These are phyloP conservation scores for Crematogaster levior DNA, from an alignment of 2,888 invertebrate species.

Conservation along the genomic window DNA sequence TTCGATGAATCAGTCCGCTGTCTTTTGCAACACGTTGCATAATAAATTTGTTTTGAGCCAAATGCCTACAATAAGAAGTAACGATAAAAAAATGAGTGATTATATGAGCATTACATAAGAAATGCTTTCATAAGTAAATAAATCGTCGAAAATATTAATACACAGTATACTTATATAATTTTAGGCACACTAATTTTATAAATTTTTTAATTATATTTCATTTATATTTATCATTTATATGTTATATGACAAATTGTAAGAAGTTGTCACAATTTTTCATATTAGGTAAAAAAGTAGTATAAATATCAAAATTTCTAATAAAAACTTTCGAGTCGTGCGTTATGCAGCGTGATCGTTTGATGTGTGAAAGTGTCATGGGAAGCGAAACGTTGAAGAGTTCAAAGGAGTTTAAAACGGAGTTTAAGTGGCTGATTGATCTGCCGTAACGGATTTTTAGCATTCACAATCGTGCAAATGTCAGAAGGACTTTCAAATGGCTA, in stretches of 20 bases:
- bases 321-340: not conserved
- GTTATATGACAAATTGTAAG: not conserved
- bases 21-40: conserved; percentile 7
- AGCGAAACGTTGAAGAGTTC: conserved; percentile 13
- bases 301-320: conserved; percentile 6
- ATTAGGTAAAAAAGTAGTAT: not conserved
- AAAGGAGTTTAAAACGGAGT: conserved; percentile 27
- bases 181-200: not conserved
- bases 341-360: conserved; percentile 7
- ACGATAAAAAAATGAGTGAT: conserved; percentile 25
- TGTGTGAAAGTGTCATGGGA: conserved; percentile 13
- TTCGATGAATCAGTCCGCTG: conserved; percentile 59
- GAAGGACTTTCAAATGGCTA: conserved; percentile 26
- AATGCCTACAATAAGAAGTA: not conserved
- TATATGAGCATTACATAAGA: conserved; percentile 14
- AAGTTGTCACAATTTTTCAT: not conserved
- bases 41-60: conserved; percentile 2
- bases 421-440: conserved; percentile 38
- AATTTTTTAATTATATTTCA: too few relatives aligned
- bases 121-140: not conserved
- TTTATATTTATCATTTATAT: too few relatives aligned
- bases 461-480: conserved; percentile 4
- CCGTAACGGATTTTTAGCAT: conserved; percentile 25
- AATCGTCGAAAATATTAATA: not conserved
- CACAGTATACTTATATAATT: not conserved